These are phyloP conservation scores for Strigops habroptila DNA, from an alignment of 2,113 vertebrate species.

Conservation along the genomic window DNA sequence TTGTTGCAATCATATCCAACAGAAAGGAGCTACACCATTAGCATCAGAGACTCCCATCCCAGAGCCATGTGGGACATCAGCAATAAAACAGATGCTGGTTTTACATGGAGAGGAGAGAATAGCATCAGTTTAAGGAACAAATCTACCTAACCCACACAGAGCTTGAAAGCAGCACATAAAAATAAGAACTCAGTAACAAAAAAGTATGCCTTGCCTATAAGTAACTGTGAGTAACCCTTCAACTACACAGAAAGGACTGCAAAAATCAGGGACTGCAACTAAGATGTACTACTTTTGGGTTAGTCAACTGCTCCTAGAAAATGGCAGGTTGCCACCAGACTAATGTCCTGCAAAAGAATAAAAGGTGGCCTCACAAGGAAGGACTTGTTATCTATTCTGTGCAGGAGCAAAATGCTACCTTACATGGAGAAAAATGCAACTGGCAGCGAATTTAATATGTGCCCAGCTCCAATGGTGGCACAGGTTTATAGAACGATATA, in stretches of 20 bases:
- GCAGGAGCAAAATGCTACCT: neutral
- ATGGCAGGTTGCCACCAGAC: neutral
- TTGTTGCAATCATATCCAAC: neutral
- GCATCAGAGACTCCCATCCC: neutral
- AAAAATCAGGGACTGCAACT: neutral
- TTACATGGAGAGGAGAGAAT: neutral
- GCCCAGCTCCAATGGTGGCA: neutral
- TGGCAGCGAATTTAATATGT: neutral
- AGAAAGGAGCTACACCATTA: neutral
- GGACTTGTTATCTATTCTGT: neutral
- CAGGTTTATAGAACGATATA: neutral
- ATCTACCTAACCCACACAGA: rapidly evolving
- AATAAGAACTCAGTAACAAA: neutral
- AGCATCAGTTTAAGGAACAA: neutral
- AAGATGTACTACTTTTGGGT: neutral
- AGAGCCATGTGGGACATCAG: neutral
- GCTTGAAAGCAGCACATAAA: neutral
- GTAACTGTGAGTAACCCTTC: neutral
- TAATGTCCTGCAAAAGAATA: neutral
- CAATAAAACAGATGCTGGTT: neutral
- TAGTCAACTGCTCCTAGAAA: neutral
- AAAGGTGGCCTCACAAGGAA: neutral
- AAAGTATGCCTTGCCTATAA: neutral
- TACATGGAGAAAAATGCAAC: neutral
- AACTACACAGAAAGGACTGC: neutral